A percentile compares a stretch with the other conserved stretches of the same genome.
Conservation (phyloP, 1,140 invertebrate species). For the Palaemon carinicauda region DNA sequence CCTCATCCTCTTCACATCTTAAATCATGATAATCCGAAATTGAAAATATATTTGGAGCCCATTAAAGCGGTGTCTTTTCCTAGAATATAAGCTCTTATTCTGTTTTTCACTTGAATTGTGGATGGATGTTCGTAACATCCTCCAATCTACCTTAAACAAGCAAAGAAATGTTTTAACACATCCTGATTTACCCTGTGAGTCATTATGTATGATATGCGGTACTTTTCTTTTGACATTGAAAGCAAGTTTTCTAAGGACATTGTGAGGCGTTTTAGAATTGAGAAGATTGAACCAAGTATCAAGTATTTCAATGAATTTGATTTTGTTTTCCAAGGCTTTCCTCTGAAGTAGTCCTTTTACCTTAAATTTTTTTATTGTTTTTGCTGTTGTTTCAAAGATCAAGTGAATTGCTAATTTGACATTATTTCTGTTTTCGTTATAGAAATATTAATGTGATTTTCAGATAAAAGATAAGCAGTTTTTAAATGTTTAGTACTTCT, state of each 20-base stretch:
- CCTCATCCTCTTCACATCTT: too few species aligned
- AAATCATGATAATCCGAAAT: too few species aligned
- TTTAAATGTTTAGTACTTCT: neutral
- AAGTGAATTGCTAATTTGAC: neutral
- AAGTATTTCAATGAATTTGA: neutral
- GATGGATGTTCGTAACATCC: too few species aligned
- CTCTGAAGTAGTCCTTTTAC: neutral
- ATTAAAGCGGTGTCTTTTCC: too few species aligned
- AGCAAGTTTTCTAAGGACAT: neutral
- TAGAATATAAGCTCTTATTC: too few species aligned
- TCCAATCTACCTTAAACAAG: too few species aligned
- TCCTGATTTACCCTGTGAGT: neutral
- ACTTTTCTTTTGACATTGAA: neutral
- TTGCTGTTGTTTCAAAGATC: neutral
- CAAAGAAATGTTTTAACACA: too few species aligned
- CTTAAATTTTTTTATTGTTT: neutral
- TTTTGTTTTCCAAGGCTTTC: neutral
- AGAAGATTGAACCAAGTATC: neutral
- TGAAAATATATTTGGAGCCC: too few species aligned
- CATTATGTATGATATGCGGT: neutral
- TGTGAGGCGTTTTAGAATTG: neutral
- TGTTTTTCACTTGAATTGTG: too few species aligned
- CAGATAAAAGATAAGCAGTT: neutral
- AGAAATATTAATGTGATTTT: neutral
- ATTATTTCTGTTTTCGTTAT: neutral